Percentiles rank a stretch among this genome's conserved stretches.
phyloP scores from a whole-genome alignment of 2,797 vertebrate genomes.

The Argyrosomus regius region DNA sequence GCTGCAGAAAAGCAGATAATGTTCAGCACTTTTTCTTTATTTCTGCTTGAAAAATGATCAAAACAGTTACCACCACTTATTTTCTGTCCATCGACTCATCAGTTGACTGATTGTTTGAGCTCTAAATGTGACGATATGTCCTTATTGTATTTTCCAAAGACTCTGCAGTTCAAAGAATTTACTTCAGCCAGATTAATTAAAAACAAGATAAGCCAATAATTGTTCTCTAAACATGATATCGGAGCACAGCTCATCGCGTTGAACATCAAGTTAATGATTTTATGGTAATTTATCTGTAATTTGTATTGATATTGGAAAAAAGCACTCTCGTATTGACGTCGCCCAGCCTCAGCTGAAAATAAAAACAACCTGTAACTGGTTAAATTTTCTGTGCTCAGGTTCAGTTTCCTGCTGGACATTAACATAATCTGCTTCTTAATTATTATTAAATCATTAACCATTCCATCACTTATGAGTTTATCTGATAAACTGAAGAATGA shows the following conservation, averaged over 20 bases:
- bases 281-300: not conserved
- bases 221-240: not conserved
- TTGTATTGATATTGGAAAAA: not conserved
- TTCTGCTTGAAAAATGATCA: not conserved
- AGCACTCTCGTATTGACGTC: not conserved
- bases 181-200: not conserved
- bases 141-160: not conserved
- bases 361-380: constrained; percentile 19
- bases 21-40: not conserved
- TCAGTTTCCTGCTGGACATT: constrained; percentile 4
- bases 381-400: constrained; percentile 12
- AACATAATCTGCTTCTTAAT: constrained; percentile 21
- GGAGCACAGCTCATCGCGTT: not conserved
- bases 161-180: not conserved
- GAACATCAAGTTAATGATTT: not conserved
- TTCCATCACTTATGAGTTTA: not conserved
- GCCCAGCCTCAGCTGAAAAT: not conserved
- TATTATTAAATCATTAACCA: not conserved
- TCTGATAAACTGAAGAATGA: not conserved
- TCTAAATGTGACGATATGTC: not conserved
- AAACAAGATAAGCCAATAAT: not conserved
- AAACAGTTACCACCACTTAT: not conserved
- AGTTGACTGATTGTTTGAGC: not conserved
- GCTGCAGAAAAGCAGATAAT: no score
- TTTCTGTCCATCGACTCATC: not conserved